These are phyloP conservation scores for Siphlonurus alternatus DNA, from an alignment of 2,888 invertebrate species.

Conservation along the genomic window DNA sequence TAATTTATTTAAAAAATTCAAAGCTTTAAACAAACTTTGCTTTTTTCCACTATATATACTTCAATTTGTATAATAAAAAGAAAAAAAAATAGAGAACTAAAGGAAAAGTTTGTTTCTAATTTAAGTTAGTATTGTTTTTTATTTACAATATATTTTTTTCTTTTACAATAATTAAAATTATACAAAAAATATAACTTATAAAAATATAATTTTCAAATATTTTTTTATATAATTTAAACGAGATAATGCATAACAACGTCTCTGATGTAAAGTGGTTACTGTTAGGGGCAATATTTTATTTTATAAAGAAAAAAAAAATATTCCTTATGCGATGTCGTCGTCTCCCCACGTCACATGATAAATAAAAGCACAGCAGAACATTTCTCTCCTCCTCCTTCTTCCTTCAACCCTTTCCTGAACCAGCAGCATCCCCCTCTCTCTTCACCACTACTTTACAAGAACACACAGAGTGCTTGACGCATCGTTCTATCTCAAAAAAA, in stretches of 20 bases:
- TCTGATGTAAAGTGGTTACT: not conserved
- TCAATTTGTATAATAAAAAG: no score
- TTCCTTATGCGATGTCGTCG: not conserved
- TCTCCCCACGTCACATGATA: not conserved
- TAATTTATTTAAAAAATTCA: conserved; percentile 1
- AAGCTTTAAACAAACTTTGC: not conserved
- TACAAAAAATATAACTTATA: no score
- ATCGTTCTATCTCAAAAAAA: no score
- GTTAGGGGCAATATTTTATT: not conserved
- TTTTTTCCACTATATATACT: no score
- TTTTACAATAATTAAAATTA: no score
- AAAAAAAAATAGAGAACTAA: not conserved
- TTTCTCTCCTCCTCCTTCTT: not conserved
- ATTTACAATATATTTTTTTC: not conserved
- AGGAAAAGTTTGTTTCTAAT: not conserved
- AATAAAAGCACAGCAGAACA: not conserved
- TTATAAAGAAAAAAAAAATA: not conserved
- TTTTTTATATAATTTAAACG: not conserved
- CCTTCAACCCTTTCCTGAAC: not conserved
- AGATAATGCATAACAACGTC: not conserved
- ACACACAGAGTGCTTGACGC: not conserved
- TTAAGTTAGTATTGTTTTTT: not conserved
- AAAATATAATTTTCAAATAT: no score
- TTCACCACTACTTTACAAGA: not conserved
- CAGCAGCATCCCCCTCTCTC: not conserved